Percentiles rank a stretch among this genome's conserved stretches.
Evolutionary conservation across 2,888 invertebrate genomes (phyloP).

Genomic region (Deroplatys truncata): DNA sequence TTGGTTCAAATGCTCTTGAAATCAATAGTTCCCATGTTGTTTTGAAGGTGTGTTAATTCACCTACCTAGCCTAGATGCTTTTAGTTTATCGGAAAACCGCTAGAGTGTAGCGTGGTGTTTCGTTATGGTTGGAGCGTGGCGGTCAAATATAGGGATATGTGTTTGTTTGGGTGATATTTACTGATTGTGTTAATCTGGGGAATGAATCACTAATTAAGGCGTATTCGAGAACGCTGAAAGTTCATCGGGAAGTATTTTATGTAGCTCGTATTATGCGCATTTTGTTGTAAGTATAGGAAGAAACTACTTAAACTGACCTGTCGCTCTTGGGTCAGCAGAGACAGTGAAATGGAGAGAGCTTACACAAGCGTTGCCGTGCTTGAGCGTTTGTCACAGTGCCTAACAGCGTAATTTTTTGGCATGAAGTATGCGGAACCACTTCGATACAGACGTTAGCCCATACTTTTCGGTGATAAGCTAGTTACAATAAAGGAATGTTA

Average conservation of each 20-base stretch:
- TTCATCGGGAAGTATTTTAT: not conserved
- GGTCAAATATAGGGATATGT: not conserved
- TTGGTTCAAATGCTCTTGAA: not conserved
- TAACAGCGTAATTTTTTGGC: not conserved
- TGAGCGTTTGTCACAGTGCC: not conserved
- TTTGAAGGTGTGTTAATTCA: not conserved
- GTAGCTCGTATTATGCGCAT: not conserved
- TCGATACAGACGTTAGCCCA: not conserved
- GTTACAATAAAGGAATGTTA: conserved; percentile 11
- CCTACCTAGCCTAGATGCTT: not conserved
- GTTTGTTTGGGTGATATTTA: not conserved
- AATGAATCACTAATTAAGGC: not conserved
- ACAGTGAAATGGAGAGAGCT: not conserved
- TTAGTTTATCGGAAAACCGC: not conserved
- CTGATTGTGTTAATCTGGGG: not conserved
- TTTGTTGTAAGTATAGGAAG: not conserved
- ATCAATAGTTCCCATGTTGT: not conserved
- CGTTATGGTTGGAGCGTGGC: conserved; percentile 4
- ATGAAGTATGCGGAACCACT: not conserved
- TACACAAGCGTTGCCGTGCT: not conserved
- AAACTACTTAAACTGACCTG: not conserved
- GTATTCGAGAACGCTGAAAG: not conserved
- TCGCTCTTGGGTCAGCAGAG: not conserved
- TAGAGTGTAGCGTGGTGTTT: not conserved
- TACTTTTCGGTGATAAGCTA: not conserved